Evolutionary conservation across 2,113 vertebrate genomes (phyloP).

Genomic region (Ovis canadensis): DNA sequence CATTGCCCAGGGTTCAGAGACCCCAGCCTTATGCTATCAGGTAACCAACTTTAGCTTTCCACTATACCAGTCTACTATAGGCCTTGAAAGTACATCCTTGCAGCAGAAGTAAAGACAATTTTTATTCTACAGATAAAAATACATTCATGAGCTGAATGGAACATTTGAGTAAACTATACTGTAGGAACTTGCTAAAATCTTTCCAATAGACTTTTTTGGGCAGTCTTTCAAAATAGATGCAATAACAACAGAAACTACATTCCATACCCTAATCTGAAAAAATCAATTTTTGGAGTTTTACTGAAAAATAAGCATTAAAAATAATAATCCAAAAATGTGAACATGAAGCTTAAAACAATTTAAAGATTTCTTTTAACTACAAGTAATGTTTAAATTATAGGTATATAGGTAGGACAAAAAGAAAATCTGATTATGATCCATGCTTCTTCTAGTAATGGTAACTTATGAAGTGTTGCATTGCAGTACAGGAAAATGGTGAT

Average conservation of each 20-base stretch:
- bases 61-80: background rate
- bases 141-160: background rate
- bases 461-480: background rate
- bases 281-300: background rate
- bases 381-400: background rate
- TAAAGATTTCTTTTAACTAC: background rate
- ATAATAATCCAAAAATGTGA: background rate
- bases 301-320: background rate
- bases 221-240: background rate
- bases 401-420: background rate
- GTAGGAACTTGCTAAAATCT: background rate
- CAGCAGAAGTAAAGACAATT: background rate
- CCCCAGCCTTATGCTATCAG: background rate
- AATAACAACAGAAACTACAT: background rate
- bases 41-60: background rate
- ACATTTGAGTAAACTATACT: background rate
- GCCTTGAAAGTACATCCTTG: background rate
- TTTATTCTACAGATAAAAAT: background rate
- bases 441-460: background rate
- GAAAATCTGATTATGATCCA: background rate
- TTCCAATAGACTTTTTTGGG: background rate
- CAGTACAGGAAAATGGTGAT: background rate
- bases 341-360: background rate
- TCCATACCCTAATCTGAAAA: background rate
- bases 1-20: background rate